phyloP scores from a whole-genome alignment of 1,140 invertebrate species.

The Bombus sibiricus region DNA sequence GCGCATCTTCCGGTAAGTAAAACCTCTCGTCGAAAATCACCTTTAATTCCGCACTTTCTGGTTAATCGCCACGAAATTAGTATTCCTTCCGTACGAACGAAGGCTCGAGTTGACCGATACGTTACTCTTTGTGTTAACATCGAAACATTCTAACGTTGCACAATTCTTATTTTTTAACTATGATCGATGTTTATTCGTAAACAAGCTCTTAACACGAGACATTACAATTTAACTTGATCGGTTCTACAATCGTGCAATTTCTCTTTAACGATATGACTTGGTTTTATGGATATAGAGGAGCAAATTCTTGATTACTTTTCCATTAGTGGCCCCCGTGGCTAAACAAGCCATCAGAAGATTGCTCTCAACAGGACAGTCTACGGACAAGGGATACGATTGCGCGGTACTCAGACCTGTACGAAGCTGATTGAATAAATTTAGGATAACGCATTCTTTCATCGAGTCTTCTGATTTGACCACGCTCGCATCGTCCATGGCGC shows the following conservation, averaged over 20 bases:
- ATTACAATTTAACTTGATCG: too few relatives aligned
- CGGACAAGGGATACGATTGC: conserved; percentile 60
- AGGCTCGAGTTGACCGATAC: background rate
- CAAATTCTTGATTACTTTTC: conserved; percentile 65
- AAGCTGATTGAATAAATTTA: conserved; percentile 77
- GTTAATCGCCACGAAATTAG: background rate
- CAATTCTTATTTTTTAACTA: background rate
- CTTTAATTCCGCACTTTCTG: background rate
- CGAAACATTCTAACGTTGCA: background rate
- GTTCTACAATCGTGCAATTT: background rate
- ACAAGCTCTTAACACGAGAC: background rate
- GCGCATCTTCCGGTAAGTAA: conserved; percentile 86
- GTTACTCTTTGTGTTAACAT: background rate
- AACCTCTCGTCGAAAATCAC: conserved; percentile 4
- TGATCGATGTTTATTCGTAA: background rate
- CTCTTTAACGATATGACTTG: conserved; percentile 16
- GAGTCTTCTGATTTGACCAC: conserved; percentile 65
- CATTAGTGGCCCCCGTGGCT: conserved; percentile 58
- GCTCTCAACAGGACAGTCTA: conserved; percentile 60
- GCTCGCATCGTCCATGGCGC: conserved; percentile 66
- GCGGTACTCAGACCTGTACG: conserved; percentile 68
- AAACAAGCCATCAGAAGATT: conserved; percentile 65
- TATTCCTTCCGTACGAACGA: conserved; percentile 21
- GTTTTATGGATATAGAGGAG: conserved; percentile 50
- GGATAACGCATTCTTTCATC: conserved; percentile 75